Evolutionary conservation across 2,888 invertebrate species (phyloP).

Genomic region (Pomacea canaliculata): DNA sequence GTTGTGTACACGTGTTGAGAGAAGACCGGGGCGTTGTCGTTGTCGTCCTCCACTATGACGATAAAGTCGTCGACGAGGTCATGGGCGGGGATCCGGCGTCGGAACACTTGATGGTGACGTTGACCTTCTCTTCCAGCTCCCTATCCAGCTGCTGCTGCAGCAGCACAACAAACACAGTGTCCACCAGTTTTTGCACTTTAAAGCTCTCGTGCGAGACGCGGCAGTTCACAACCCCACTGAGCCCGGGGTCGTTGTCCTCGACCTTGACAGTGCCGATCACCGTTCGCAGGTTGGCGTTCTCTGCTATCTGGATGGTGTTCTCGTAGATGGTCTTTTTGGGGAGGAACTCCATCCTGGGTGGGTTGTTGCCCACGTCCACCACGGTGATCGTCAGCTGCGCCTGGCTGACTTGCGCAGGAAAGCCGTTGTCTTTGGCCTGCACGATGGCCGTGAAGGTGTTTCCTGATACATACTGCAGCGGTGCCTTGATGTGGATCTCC

Average conservation of each 20-base stretch:
- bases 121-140: conserved; percentile 50
- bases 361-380: conserved; percentile 88
- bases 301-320: conserved; percentile 70
- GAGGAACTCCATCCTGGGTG: conserved; percentile 85
- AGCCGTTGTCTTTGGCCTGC: conserved; percentile 52
- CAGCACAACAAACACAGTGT: conserved; percentile 37
- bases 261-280: conserved; percentile 93
- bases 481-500: conserved; percentile 68
- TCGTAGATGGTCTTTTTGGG: conserved; percentile 78
- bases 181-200: conserved; percentile 32
- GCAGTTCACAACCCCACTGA: conserved; percentile 58
- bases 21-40: conserved; percentile 62
- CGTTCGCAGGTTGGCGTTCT: conserved; percentile 86
- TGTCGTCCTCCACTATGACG: conserved; percentile 59
- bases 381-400: conserved; percentile 74
- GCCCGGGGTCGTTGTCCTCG: conserved; percentile 52
- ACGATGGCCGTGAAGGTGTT: conserved; percentile 79
- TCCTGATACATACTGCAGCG: conserved; percentile 86
- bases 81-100: conserved; percentile 61
- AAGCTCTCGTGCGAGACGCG: conserved; percentile 36
- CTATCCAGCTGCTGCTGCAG: conserved; percentile 54
- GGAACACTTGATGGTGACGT: conserved; percentile 54
- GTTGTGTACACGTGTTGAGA: conserved; percentile 46
- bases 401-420: conserved; percentile 42
- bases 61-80: conserved; percentile 49